Base-by-base conservation (phyloP, 2,888 invertebrate species). In the Apodemia mormo region DNA sequence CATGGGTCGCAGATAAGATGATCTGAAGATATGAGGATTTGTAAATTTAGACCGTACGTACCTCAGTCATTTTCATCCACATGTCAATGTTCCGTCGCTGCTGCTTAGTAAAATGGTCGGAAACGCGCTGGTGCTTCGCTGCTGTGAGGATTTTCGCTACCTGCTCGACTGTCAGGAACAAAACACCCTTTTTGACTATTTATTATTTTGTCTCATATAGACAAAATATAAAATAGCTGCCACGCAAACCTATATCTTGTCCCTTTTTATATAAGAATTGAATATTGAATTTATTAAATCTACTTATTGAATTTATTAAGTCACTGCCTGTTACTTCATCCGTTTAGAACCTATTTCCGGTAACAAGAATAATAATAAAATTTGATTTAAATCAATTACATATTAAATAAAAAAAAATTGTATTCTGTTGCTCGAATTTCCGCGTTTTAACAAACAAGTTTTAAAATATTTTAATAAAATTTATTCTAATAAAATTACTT, bases 81-180 rank as follows among this genome's bases (percentile, higher is more conserved):
- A 97, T 96, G 92, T 98, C 98, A 94, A 99, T 97, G 95, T 98
- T 98, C 95, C 98, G 97, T 90, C 98, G 96, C 94, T 99, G 99
- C 85, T 98, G 98, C 95, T 98, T 99, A 94, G 97, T 97, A 96
- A 99, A 98, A 96, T 98, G 98, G 95, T 99, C 98, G 96, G 98
- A 98, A 92, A 97, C 97, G 94, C 98, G 98, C 96, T 98, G 98
- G 94, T 98, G 98, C 94, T 96, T 97, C 92, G 98, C 98, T 88
- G 97, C 96, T 86, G 95, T 95, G 95, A 98, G 98, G 91, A 99
- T 98, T 95, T 97, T 97, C 95, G 98, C 98, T 94, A 99, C 98
- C 96, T 98, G 98, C 96, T 97, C 97, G 96, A 98, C 98, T 98
- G 86, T 80, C 77, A 78, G 83, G 78, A 74, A 85, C 80, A 84